These are phyloP conservation scores for Villa cingulata DNA, from an alignment of 2,888 invertebrate genomes.

Conservation along the genomic window DNA sequence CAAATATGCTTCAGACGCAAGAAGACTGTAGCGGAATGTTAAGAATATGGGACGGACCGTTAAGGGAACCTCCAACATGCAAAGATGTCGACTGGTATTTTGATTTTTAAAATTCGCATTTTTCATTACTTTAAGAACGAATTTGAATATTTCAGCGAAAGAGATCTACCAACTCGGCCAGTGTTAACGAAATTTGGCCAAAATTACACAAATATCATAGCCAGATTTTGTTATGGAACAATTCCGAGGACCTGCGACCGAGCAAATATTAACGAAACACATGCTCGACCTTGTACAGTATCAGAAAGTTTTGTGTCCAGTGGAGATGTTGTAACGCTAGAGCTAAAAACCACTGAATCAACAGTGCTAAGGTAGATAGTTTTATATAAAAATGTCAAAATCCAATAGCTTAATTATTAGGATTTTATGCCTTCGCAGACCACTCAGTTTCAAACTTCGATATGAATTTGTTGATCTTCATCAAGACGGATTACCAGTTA, in stretches of 20 bases:
- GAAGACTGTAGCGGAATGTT: slow-evolving; percentile 72
- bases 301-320: slow-evolving; percentile 74
- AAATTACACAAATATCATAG: slow-evolving; percentile 59
- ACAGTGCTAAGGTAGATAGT: slow-evolving; percentile 34
- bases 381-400: neutral
- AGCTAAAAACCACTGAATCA: slow-evolving; percentile 65
- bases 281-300: slow-evolving; percentile 59
- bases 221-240: slow-evolving; percentile 68
- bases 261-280: slow-evolving; percentile 45
- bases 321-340: slow-evolving; percentile 66
- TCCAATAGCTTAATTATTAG: neutral
- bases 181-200: slow-evolving; percentile 42
- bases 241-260: slow-evolving; percentile 75
- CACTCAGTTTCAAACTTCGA: slow-evolving; percentile 68
- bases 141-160: slow-evolving; percentile 25
- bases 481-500: slow-evolving; percentile 69
- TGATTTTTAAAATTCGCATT: slow-evolving; percentile 8
- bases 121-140: neutral
- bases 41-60: slow-evolving; percentile 76
- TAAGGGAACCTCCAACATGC: slow-evolving; percentile 60
- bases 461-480: slow-evolving; percentile 83
- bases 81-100: slow-evolving; percentile 66
- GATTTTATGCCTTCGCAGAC: slow-evolving; percentile 39
- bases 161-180: slow-evolving; percentile 27
- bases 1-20: slow-evolving; percentile 40